Percentiles rank a stretch among this genome's conserved stretches.
phyloP scores from a whole-genome alignment of 2,113 vertebrate species.

The Scomber colias region DNA sequence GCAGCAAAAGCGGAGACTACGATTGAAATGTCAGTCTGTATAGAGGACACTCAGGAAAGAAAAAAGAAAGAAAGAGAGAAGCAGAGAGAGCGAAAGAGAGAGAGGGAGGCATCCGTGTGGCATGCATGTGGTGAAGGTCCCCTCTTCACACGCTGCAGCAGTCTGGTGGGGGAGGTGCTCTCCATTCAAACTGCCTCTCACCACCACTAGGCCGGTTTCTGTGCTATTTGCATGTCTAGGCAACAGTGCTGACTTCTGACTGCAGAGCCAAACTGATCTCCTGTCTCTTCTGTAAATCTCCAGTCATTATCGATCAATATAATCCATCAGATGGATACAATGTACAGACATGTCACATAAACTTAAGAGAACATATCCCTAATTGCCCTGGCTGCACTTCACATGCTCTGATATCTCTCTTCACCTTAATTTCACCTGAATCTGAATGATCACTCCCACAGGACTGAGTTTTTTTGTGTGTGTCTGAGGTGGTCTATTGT shows the following conservation, averaged over 20 bases:
- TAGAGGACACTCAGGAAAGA: no score
- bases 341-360: background rate
- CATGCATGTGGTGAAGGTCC: conserved; percentile 45
- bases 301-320: background rate
- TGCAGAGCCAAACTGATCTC: background rate
- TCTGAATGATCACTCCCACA: background rate
- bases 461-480: background rate
- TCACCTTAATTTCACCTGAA: background rate
- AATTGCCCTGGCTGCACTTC: no score
- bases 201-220: conserved; percentile 1
- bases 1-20: background rate
- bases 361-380: background rate
- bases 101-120: conserved; percentile 2
- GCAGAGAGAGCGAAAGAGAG: no score
- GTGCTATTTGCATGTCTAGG: conserved; percentile 25
- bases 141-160: conserved; percentile 50
- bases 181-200: conserved; percentile 62
- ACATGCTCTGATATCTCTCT: background rate
- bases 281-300: background rate
- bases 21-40: background rate
- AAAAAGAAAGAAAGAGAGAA: background rate
- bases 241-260: background rate
- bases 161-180: conserved; percentile 71
- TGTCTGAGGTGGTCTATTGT: background rate
- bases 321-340: background rate